A percentile compares a stretch with the other conserved stretches of the same genome.
Evolutionary conservation across 2,888 invertebrate species (phyloP).

Genomic region (Loripinus fragilis): DNA sequence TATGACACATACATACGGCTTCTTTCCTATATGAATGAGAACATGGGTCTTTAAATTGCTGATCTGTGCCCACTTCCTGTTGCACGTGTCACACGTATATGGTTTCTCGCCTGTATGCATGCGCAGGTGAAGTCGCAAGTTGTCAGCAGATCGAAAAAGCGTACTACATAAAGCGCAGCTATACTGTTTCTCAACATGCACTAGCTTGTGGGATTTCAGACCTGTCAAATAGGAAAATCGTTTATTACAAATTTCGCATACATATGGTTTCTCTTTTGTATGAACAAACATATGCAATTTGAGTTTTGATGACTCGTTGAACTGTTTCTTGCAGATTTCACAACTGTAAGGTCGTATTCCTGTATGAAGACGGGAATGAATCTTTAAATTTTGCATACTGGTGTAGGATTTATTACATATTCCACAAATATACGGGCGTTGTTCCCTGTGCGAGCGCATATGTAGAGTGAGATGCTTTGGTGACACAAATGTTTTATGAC

Average conservation of each 20-base stretch:
- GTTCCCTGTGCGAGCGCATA: neutral
- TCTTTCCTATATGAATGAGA: neutral
- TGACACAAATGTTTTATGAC: neutral
- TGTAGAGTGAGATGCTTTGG: neutral
- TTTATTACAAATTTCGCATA: neutral
- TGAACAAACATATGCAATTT: neutral
- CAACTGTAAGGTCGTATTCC: too few relatives aligned
- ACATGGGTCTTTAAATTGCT: neutral
- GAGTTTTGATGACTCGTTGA: neutral
- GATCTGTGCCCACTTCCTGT: neutral
- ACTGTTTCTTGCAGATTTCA: neutral
- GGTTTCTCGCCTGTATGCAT: neutral
- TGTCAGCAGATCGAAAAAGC: too few relatives aligned
- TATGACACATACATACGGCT: neutral
- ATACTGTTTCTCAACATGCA: too few relatives aligned
- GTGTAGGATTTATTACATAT: neutral
- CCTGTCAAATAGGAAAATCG: too few relatives aligned
- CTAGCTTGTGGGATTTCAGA: too few relatives aligned
- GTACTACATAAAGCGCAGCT: too few relatives aligned
- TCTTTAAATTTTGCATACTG: neutral
- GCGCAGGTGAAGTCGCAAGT: neutral
- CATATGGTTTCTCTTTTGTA: neutral
- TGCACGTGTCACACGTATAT: neutral
- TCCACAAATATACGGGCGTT: neutral
- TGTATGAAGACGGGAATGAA: too few relatives aligned